Conservation (phyloP, 2,888 invertebrate species). For the Polymixis flavicincta region DNA sequence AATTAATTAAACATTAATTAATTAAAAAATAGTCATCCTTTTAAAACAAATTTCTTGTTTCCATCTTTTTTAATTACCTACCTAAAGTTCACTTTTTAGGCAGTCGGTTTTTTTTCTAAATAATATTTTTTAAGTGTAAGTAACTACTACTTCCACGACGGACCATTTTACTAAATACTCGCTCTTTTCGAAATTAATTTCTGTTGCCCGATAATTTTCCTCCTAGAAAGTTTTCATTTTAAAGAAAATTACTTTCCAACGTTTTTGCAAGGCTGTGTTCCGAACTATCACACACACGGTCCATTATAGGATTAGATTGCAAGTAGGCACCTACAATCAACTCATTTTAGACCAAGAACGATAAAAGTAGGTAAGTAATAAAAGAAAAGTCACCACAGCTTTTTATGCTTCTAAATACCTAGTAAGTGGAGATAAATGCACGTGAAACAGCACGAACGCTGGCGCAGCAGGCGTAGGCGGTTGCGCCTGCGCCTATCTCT, state of each 20-base stretch:
- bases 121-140: too few species aligned
- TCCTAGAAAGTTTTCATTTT: background rate
- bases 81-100: too few species aligned
- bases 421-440: background rate
- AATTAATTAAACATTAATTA: too few species aligned
- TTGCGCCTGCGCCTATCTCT: conserved; percentile 56
- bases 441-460: conserved; percentile 31
- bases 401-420: background rate
- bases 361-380: too few species aligned
- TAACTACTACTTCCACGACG: background rate
- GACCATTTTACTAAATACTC: background rate
- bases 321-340: background rate
- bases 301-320: too few species aligned
- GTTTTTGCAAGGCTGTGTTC: background rate
- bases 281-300: too few species aligned
- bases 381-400: background rate
- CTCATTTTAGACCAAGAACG: background rate
- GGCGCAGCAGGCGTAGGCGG: conserved; percentile 36
- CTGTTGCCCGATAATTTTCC: too few species aligned
- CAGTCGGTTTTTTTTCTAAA: too few species aligned
- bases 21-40: too few species aligned
- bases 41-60: too few species aligned
- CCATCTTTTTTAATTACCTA: too few species aligned
- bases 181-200: background rate
- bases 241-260: background rate